phyloP scores from a whole-genome alignment of 2,797 vertebrate genomes.

The Glyptemys insculpta region DNA sequence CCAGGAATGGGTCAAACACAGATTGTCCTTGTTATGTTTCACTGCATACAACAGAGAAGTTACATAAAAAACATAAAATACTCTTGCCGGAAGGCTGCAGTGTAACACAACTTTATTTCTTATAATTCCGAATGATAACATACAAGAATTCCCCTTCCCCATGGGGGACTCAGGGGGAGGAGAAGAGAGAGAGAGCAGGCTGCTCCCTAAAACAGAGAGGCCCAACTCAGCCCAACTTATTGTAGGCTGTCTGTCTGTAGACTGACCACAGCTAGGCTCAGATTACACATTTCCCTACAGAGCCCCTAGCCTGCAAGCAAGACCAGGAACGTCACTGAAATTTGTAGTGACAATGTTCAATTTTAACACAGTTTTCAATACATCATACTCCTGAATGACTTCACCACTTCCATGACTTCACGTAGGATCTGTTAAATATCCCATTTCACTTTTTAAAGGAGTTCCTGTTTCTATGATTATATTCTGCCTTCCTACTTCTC shows the following conservation, averaged over 20 bases:
- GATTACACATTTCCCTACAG: background rate
- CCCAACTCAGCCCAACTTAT: background rate
- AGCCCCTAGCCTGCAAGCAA: background rate
- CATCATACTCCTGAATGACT: background rate
- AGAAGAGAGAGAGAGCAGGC: background rate
- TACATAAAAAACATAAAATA: background rate
- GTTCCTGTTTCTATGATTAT: background rate
- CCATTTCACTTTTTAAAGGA: background rate
- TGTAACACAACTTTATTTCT: background rate
- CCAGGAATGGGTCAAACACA: background rate
- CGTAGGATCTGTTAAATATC: background rate
- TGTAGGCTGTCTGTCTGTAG: background rate
- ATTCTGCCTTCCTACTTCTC: background rate
- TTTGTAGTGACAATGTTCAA: background rate
- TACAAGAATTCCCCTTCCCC: background rate
- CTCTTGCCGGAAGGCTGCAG: background rate
- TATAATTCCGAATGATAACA: background rate
- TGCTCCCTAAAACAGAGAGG: background rate
- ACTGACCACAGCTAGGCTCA: background rate
- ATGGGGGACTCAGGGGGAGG: too few relatives aligned
- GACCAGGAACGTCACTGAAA: background rate
- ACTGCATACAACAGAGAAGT: background rate
- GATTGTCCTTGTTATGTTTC: background rate
- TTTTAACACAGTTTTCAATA: background rate
- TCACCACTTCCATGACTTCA: background rate